phyloP scores from a whole-genome alignment of 2,888 invertebrate genomes.

The Apeira syringaria region DNA sequence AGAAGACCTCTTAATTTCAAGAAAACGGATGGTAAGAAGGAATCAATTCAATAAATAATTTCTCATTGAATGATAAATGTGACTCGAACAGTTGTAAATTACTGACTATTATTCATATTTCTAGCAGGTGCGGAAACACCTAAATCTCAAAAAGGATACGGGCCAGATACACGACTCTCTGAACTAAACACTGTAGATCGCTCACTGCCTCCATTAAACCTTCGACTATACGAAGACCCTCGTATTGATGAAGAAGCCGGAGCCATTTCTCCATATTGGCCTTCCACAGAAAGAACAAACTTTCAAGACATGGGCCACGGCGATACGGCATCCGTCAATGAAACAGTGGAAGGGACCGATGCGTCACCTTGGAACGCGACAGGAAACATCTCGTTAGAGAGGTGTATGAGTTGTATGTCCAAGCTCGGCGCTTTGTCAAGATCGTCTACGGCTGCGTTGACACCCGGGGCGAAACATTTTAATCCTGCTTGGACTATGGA shows the following conservation, averaged over 20 bases:
- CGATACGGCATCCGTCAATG: slow-evolving; percentile 62
- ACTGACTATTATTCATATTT: no score
- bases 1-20: slow-evolving; percentile 62
- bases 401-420: slow-evolving; percentile 91
- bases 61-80: no score
- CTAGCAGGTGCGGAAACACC: slow-evolving; percentile 54
- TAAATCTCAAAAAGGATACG: slow-evolving; percentile 54
- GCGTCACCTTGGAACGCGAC: slow-evolving; percentile 42
- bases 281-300: slow-evolving; percentile 76
- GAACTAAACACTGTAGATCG: slow-evolving; percentile 77
- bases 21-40: slow-evolving; percentile 42
- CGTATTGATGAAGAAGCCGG: slow-evolving; percentile 62
- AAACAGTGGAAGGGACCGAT: slow-evolving; percentile 44
- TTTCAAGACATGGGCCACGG: slow-evolving; percentile 77
- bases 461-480: slow-evolving; percentile 75
- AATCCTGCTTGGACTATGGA: slow-evolving; percentile 85
- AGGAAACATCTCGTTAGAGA: slow-evolving; percentile 79
- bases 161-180: slow-evolving; percentile 78
- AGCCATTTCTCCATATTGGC: slow-evolving; percentile 86
- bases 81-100: no score
- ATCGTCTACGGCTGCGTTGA: slow-evolving; percentile 83
- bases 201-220: slow-evolving; percentile 64
- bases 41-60: no score
- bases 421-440: slow-evolving; percentile 90
- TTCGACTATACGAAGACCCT: slow-evolving; percentile 60